Conservation (phyloP, 2,888 invertebrate genomes). For the Priocnemis perturbator region DNA sequence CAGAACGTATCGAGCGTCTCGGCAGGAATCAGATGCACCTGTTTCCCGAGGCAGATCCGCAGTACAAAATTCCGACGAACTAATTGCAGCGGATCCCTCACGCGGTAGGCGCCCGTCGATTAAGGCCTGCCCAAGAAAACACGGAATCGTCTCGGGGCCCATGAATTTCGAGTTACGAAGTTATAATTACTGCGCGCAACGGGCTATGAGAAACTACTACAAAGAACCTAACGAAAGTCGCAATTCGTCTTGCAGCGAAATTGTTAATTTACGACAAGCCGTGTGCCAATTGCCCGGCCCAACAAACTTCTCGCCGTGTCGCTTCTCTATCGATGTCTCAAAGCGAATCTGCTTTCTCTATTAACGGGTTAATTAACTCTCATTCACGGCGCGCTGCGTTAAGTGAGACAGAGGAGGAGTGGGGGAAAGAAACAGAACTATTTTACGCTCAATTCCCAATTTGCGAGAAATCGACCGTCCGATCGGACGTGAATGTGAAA, state of each 20-base stretch:
- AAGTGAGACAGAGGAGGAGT: too few relatives aligned
- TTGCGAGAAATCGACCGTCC: too few relatives aligned
- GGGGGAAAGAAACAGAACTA: too few relatives aligned
- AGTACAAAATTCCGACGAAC: not conserved
- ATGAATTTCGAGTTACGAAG: not conserved
- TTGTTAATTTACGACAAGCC: not conserved
- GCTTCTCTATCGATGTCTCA: not conserved
- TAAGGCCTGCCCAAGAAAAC: not conserved
- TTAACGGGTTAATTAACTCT: not conserved
- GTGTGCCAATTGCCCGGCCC: too few relatives aligned
- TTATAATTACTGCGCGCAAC: not conserved
- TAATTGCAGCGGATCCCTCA: not conserved
- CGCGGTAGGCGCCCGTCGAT: not conserved
- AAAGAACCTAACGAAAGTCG: conserved; percentile 2
- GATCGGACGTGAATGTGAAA: too few relatives aligned
- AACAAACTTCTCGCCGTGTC: too few relatives aligned
- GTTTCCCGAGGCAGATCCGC: too few relatives aligned
- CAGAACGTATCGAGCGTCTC: too few relatives aligned
- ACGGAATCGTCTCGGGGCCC: not conserved
- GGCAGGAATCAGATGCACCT: too few relatives aligned
- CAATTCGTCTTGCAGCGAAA: not conserved
- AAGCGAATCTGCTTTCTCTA: not conserved
- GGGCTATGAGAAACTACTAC: not conserved
- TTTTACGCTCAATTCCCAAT: too few relatives aligned
- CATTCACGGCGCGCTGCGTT: not conserved